These are phyloP conservation scores for Apodemia hepburni DNA, from an alignment of 2,888 invertebrate genomes.

Conservation along the genomic window DNA sequence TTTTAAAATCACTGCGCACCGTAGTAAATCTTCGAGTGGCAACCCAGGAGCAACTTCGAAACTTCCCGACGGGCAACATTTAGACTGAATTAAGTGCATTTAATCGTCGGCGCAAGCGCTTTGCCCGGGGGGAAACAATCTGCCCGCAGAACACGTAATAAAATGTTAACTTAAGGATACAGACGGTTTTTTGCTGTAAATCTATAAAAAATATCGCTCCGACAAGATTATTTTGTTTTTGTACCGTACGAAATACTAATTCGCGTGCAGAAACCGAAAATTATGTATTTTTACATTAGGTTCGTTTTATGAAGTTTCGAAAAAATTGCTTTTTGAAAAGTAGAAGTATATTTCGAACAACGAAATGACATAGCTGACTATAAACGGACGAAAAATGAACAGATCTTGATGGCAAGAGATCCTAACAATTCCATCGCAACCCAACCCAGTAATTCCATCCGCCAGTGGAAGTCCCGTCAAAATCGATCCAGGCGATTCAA, in stretches of 20 bases:
- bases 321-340: no score
- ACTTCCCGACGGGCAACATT: constrained; percentile 52
- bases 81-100: constrained; percentile 71
- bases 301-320: background rate
- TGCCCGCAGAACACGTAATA: constrained; percentile 36
- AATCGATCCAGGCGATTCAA: no score
- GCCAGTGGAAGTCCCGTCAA: no score
- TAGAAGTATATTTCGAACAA: no score
- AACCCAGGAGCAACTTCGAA: constrained; percentile 28
- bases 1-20: constrained; percentile 25
- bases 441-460: no score
- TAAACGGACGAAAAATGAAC: no score
- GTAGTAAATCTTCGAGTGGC: constrained; percentile 24
- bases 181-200: constrained; percentile 17
- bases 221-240: background rate
- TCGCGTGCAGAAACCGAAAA: no score
- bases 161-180: constrained; percentile 30
- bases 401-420: no score
- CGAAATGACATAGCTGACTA: no score
- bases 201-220: constrained; percentile 1
- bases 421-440: no score
- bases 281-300: background rate
- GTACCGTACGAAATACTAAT: background rate
- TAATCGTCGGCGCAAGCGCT: constrained; percentile 65
- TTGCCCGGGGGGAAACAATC: constrained; percentile 49